Evolutionary conservation across 2,113 vertebrate genomes (phyloP).

Genomic region (Ophthalmolycus amberensis): DNA sequence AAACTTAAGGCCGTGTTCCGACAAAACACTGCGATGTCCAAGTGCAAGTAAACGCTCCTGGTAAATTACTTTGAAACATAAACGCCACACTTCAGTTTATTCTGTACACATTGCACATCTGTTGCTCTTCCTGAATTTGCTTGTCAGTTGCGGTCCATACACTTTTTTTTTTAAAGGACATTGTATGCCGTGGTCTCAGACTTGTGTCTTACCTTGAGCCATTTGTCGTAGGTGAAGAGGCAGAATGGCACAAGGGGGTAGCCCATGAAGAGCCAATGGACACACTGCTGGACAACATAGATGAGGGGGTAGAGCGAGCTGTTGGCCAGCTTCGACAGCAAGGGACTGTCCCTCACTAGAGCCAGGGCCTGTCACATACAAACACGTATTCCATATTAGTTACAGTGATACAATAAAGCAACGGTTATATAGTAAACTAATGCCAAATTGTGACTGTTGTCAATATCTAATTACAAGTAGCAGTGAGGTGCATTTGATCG

Average conservation of each 20-base stretch:
- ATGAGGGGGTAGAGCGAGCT: conserved; percentile 85
- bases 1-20: not conserved
- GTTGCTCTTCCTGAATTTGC: not conserved
- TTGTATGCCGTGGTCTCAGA: not conserved
- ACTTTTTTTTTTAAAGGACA: not conserved
- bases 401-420: conserved; percentile 9
- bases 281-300: conserved; percentile 89
- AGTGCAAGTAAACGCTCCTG: not conserved
- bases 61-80: not conserved
- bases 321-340: conserved; percentile 82
- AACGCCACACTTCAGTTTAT: not conserved
- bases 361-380: conserved; percentile 79
- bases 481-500: conserved; percentile 34
- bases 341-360: conserved; percentile 88
- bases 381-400: not conserved
- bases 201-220: conserved; percentile 89
- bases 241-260: conserved; percentile 94
- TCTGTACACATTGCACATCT: not conserved
- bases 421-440: conserved; percentile 1
- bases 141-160: not conserved
- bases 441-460: conserved; percentile 7
- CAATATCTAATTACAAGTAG: conserved; percentile 36
- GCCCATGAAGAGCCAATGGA: conserved; percentile 98
- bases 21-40: not conserved
- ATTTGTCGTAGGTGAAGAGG: conserved; percentile 97